These are phyloP conservation scores for Tachystola acroxantha DNA, from an alignment of 2,888 invertebrate species.

Conservation along the genomic window DNA sequence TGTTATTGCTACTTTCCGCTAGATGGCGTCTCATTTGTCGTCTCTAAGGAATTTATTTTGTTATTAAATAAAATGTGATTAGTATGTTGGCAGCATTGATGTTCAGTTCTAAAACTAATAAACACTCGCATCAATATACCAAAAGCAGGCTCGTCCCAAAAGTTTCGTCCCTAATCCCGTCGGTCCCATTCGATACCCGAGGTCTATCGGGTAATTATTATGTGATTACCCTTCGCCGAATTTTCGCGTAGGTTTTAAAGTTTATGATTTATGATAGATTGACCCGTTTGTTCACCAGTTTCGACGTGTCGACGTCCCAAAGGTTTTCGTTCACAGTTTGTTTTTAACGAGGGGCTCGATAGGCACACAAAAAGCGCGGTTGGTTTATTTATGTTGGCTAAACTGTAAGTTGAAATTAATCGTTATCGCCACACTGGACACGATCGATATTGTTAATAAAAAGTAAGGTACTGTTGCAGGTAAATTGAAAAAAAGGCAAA, in stretches of 20 bases:
- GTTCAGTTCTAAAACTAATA: slow-evolving; percentile 1
- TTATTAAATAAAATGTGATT: too few relatives aligned
- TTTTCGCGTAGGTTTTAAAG: slow-evolving; percentile 56
- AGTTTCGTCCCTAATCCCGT: slow-evolving; percentile 21
- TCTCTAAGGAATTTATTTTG: too few relatives aligned
- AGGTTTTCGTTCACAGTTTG: slow-evolving; percentile 18
- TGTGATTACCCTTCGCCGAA: slow-evolving; percentile 60
- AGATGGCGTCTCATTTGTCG: slow-evolving; percentile 34
- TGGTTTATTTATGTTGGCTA: background rate
- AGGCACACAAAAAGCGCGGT: slow-evolving; percentile 7
- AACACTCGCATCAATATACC: slow-evolving; percentile 7
- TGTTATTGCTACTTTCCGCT: slow-evolving; percentile 22
- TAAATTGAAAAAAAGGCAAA: too few relatives aligned
- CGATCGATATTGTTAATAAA: too few relatives aligned
- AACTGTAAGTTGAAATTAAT: too few relatives aligned
- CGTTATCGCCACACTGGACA: too few relatives aligned
- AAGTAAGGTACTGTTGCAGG: too few relatives aligned
- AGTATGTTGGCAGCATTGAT: background rate
- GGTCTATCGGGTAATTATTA: slow-evolving; percentile 60
- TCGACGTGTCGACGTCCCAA: slow-evolving; percentile 31
- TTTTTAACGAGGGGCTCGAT: slow-evolving; percentile 12
- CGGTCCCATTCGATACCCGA: slow-evolving; percentile 38
- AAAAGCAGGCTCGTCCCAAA: slow-evolving; percentile 1
- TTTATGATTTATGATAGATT: slow-evolving; percentile 72
- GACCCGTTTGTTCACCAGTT: slow-evolving; percentile 34